Evolutionary conservation across 2,888 invertebrate genomes (phyloP).

Genomic region (Chaitophorus viminalis): DNA sequence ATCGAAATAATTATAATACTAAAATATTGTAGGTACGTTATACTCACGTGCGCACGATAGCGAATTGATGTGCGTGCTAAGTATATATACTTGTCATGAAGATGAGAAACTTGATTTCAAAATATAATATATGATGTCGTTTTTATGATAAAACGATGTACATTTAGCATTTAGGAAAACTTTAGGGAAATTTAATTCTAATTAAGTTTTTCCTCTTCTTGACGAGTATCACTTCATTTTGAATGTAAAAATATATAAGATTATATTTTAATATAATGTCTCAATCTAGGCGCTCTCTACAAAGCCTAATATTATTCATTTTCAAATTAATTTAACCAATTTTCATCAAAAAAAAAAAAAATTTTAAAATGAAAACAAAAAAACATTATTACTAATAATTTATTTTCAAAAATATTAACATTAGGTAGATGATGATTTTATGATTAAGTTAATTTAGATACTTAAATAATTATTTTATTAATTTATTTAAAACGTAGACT

Average conservation of each 20-base stretch:
- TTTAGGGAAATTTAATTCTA: conserved; percentile 42
- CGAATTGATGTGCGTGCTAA: not conserved
- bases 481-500: conserved; percentile 33
- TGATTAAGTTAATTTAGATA: conserved; percentile 9
- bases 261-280: conserved; percentile 5
- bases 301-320: conserved; percentile 44
- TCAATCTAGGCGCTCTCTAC: conserved; percentile 52
- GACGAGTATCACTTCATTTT: conserved; percentile 49
- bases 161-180: conserved; percentile 13
- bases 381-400: not conserved
- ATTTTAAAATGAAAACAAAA: not conserved
- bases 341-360: not conserved
- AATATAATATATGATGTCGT: not conserved
- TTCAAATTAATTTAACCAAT: not conserved
- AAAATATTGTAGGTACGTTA: too few relatives aligned
- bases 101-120: conserved; percentile 65
- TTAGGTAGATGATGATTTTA: not conserved
- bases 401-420: conserved; percentile 21
- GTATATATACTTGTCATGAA: conserved; percentile 64
- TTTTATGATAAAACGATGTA: conserved; percentile 30
- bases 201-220: conserved; percentile 65
- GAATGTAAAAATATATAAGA: conserved; percentile 19
- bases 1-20: too few relatives aligned
- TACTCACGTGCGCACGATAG: too few relatives aligned
- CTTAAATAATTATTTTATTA: not conserved